Evolutionary conservation across 2,113 vertebrate species (phyloP).

Genomic region (Nerophis ophidion): DNA sequence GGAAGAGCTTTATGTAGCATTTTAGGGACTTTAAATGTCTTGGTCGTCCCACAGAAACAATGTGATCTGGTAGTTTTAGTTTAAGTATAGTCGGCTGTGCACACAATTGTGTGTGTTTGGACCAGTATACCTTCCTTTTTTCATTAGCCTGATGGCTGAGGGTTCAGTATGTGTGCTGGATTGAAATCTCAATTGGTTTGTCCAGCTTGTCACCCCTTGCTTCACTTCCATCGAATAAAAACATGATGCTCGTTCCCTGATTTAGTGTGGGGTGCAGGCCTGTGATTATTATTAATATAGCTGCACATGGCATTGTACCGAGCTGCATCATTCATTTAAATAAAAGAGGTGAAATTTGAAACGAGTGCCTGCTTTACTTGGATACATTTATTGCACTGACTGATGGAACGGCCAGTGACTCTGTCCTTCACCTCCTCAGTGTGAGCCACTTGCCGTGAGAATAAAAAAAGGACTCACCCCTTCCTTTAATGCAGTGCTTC

Average conservation of each 20-base stretch:
- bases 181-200: slow-evolving; percentile 76
- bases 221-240: slow-evolving; percentile 71
- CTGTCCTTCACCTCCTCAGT: slow-evolving; percentile 75
- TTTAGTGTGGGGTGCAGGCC: slow-evolving; percentile 72
- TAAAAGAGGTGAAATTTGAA: slow-evolving; percentile 81
- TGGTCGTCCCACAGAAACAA: slow-evolving; percentile 1
- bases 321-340: slow-evolving; percentile 78
- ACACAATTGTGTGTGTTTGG: slow-evolving; percentile 25
- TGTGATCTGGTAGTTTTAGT: background rate
- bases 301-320: slow-evolving; percentile 63
- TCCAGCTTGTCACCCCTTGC: slow-evolving; percentile 60
- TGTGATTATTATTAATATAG: slow-evolving; percentile 79
- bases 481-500: slow-evolving; percentile 32
- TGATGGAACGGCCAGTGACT: slow-evolving; percentile 70
- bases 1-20: background rate
- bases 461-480: slow-evolving; percentile 66
- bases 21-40: background rate
- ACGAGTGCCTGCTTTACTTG: slow-evolving; percentile 76
- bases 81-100: background rate
- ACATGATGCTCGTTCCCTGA: slow-evolving; percentile 71
- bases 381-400: slow-evolving; percentile 79
- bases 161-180: slow-evolving; percentile 55
- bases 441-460: slow-evolving; percentile 63
- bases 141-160: slow-evolving; percentile 69
- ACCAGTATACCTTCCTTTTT: slow-evolving; percentile 60